Percentiles rank a stretch among this genome's conserved stretches.
phyloP scores from a whole-genome alignment of 2,113 vertebrate species.

The Otocyon megalotis region DNA sequence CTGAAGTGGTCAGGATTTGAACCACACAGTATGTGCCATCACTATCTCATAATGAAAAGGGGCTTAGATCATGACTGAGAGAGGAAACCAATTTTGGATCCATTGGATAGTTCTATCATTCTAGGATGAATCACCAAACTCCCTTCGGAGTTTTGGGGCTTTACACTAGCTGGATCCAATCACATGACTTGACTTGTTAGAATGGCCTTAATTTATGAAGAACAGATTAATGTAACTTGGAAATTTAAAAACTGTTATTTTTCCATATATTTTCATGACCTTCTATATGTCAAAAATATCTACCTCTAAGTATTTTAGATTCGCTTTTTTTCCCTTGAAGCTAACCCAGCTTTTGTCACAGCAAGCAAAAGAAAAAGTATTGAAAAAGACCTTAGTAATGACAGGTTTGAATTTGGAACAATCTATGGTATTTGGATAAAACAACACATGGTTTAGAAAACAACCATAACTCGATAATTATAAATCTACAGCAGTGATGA shows the following conservation, averaged over 20 bases:
- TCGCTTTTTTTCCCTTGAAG: background rate
- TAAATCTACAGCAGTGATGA: constrained; percentile 63
- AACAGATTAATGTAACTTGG: background rate
- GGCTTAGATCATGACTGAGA: background rate
- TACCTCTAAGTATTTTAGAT: background rate
- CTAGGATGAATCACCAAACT: background rate
- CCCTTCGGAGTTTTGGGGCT: too few species aligned
- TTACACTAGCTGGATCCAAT: background rate
- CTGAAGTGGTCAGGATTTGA: background rate
- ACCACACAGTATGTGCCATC: background rate
- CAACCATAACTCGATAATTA: constrained; percentile 53
- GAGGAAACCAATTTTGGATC: fast-evolving
- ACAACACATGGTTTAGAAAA: constrained; percentile 39
- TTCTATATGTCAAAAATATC: background rate
- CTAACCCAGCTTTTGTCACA: background rate
- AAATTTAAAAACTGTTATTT: background rate
- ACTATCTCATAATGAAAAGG: background rate
- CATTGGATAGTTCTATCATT: background rate
- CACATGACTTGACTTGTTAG: background rate
- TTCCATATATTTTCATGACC: background rate
- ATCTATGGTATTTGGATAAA: background rate
- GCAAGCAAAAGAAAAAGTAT: background rate
- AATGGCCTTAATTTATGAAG: background rate
- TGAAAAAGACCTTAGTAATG: background rate
- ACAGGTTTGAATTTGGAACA: background rate